phyloP scores from a whole-genome alignment of 1,140 invertebrate genomes.

The Eriosoma lanigerum region DNA sequence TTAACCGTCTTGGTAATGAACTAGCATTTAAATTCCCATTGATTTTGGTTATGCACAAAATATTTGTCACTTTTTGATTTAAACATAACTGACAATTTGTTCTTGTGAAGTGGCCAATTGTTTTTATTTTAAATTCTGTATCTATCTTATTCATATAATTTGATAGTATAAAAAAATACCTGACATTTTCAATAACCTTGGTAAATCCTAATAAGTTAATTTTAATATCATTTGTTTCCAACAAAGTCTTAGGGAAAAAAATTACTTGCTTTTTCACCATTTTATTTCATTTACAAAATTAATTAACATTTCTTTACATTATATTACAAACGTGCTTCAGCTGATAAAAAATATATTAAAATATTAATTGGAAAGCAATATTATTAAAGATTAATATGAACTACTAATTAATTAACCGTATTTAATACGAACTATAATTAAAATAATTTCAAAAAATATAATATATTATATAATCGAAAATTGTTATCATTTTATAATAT shows the following conservation, averaged over 20 bases:
- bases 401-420: no score
- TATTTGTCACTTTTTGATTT: background rate
- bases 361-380: no score
- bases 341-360: no score
- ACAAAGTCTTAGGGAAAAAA: conserved; percentile 27
- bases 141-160: background rate
- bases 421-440: no score
- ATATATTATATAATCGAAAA: no score
- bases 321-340: background rate
- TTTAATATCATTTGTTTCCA: background rate
- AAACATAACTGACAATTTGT: background rate
- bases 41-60: conserved; percentile 37
- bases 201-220: conserved; percentile 17
- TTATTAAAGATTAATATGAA: no score
- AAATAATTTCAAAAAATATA: no score
- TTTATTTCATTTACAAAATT: background rate
- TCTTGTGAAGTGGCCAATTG: conserved; percentile 32
- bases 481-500: no score
- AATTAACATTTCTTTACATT: background rate
- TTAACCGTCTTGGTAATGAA: background rate
- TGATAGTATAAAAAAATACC: conserved; percentile 24
- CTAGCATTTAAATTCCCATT: conserved; percentile 18
- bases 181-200: background rate
- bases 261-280: conserved; percentile 28
- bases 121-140: background rate